Percentiles rank a stretch among this genome's conserved stretches.
These are phyloP conservation scores for Conomelus anceps DNA, from an alignment of 2,888 invertebrate species.

Conservation along the genomic window DNA sequence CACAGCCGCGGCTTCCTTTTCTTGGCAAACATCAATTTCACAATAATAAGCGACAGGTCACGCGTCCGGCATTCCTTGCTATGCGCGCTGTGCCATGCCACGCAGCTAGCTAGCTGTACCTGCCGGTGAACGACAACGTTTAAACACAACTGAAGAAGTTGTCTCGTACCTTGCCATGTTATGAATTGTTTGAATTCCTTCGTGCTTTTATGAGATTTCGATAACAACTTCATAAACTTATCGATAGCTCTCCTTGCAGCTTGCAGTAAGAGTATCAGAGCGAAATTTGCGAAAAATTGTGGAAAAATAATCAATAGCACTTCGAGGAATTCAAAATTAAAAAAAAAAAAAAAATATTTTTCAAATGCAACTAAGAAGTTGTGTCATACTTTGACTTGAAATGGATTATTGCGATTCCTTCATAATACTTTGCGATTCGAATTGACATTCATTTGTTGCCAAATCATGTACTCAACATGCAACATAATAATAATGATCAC, in stretches of 20 bases:
- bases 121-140: neutral
- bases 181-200: neutral
- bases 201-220: neutral
- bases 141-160: neutral
- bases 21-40: neutral
- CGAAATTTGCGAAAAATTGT: neutral
- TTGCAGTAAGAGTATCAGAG: neutral
- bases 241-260: neutral
- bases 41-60: neutral
- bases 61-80: neutral
- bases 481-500: too few relatives aligned
- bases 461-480: too few relatives aligned
- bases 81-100: neutral
- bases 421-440: too few relatives aligned
- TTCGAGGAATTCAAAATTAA: too few relatives aligned
- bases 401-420: too few relatives aligned
- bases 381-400: too few relatives aligned
- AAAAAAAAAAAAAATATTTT: too few relatives aligned
- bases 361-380: too few relatives aligned
- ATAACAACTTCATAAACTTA: neutral
- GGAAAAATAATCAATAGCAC: too few relatives aligned
- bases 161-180: neutral
- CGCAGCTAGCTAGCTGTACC: neutral
- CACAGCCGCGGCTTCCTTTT: neutral
- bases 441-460: too few relatives aligned